Evolutionary conservation across 2,113 vertebrate species (phyloP).

Genomic region (Corvus cornix): DNA sequence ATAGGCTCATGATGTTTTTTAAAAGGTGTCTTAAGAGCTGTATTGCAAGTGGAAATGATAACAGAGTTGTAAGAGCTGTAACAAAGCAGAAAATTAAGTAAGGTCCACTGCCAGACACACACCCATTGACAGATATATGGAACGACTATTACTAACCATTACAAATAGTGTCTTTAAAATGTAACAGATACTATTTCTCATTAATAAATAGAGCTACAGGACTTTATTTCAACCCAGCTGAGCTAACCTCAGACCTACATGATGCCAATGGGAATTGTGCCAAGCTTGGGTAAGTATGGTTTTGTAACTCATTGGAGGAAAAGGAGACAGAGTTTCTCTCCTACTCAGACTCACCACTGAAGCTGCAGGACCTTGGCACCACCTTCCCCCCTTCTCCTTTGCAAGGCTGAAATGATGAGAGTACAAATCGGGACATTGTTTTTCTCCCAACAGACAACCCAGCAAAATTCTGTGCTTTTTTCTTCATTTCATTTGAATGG

Average conservation of each 20-base stretch:
- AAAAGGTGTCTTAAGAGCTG: background rate
- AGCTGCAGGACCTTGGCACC: background rate
- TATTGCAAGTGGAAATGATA: background rate
- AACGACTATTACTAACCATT: background rate
- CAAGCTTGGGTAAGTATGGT: background rate
- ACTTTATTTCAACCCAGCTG: background rate
- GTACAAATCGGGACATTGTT: fast-evolving
- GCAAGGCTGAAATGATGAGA: background rate
- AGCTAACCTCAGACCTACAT: background rate
- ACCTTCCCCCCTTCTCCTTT: background rate
- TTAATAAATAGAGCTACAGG: background rate
- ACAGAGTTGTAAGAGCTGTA: background rate
- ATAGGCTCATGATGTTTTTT: background rate
- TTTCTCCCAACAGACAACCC: background rate
- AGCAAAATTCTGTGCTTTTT: background rate
- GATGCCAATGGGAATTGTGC: background rate
- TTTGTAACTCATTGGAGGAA: background rate
- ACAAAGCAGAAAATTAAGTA: background rate
- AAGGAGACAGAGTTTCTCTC: background rate
- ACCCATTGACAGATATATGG: background rate
- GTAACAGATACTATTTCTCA: background rate
- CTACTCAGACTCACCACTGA: background rate
- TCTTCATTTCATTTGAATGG: background rate
- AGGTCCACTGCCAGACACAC: background rate
- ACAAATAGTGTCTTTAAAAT: background rate